Conservation (phyloP, 2,113 vertebrate genomes). For the Bettongia penicillata region DNA sequence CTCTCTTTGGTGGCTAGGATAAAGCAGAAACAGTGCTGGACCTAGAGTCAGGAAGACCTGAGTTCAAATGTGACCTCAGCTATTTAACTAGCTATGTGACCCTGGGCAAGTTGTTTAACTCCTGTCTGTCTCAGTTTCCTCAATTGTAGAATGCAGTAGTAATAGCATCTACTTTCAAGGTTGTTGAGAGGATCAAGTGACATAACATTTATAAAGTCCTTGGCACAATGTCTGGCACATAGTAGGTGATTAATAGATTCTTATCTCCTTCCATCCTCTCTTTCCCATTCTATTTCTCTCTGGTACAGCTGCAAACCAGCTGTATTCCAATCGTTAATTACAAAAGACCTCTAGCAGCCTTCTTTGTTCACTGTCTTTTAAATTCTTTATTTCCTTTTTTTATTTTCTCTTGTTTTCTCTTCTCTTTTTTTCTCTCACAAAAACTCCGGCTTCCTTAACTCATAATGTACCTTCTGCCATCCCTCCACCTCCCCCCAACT, state of each 20-base stretch:
- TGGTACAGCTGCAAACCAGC: background rate
- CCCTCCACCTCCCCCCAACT: background rate
- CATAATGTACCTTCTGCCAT: background rate
- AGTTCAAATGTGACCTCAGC: background rate
- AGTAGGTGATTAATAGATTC: background rate
- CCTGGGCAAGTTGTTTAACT: background rate
- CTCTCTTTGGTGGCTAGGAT: background rate
- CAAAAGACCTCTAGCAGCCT: background rate
- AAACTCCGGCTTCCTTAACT: background rate
- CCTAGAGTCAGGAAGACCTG: background rate
- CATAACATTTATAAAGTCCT: background rate
- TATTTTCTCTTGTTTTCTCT: background rate
- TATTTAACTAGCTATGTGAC: background rate
- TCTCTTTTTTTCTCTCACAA: background rate
- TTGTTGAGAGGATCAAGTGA: background rate
- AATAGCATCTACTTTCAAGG: background rate
- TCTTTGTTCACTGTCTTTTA: background rate
- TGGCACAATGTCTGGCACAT: background rate
- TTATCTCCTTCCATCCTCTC: background rate
- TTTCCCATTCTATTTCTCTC: background rate
- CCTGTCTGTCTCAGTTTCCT: background rate
- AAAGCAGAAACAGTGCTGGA: background rate
- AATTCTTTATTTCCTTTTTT: constrained; percentile 1
- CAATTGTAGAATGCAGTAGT: background rate
- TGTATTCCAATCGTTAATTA: background rate